A percentile compares a stretch with the other conserved stretches of the same genome.
Evolutionary conservation across 2,113 vertebrate species (phyloP).

Genomic region (Phaethornis superciliosus): DNA sequence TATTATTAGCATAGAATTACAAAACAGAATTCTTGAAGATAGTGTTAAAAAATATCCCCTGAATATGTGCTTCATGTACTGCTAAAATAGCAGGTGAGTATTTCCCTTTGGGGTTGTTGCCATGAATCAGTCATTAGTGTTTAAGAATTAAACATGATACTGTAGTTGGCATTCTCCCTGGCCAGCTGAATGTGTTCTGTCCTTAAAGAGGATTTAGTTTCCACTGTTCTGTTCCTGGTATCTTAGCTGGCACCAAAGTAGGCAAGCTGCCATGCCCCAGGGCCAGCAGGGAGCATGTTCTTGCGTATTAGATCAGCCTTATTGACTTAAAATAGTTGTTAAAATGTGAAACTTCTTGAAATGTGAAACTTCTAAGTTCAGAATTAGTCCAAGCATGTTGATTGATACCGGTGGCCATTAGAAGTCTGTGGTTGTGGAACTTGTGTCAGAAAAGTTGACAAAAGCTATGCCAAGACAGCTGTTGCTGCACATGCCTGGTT

Average conservation of each 20-base stretch:
- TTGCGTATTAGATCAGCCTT: slow-evolving; percentile 54
- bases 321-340: slow-evolving; percentile 68
- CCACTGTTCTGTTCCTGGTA: slow-evolving; percentile 56
- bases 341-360: slow-evolving; percentile 65
- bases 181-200: slow-evolving; percentile 31
- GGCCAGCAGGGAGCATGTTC: slow-evolving; percentile 10
- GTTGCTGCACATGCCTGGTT: slow-evolving; percentile 49
- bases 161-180: slow-evolving; percentile 20
- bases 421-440: slow-evolving; percentile 28
- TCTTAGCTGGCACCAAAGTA: slow-evolving; percentile 37
- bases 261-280: slow-evolving; percentile 49
- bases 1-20: slow-evolving; percentile 14
- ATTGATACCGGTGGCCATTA: slow-evolving; percentile 46
- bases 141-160: slow-evolving; percentile 50
- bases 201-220: slow-evolving; percentile 47
- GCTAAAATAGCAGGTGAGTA: slow-evolving; percentile 49
- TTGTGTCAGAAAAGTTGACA: slow-evolving; percentile 52
- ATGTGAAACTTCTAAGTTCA: slow-evolving; percentile 66
- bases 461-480: slow-evolving; percentile 65
- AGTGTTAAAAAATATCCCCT: not conserved
- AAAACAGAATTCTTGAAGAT: slow-evolving; percentile 2
- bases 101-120: slow-evolving; percentile 54
- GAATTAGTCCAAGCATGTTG: slow-evolving; percentile 59
- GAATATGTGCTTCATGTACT: not conserved
- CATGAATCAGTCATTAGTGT: slow-evolving; percentile 29